phyloP scores from a whole-genome alignment of 2,888 invertebrate genomes.

The Ariolimax columbianus region DNA sequence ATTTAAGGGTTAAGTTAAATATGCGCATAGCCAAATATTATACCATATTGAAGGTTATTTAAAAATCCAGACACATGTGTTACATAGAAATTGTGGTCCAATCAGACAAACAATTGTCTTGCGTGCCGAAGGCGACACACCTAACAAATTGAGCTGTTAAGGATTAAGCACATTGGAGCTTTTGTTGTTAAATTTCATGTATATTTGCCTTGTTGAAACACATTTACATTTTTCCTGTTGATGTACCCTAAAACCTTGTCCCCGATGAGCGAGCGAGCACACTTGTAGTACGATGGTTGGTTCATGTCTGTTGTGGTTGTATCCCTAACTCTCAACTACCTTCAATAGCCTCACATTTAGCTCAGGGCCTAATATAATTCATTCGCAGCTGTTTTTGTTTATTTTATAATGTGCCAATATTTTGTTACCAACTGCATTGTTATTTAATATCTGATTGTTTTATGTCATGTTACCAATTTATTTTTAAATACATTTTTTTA shows the following conservation, averaged over 20 bases:
- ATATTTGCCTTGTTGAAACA: neutral
- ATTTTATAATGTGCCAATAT: neutral
- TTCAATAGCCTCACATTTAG: neutral
- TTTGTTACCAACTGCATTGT: neutral
- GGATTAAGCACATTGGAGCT: neutral
- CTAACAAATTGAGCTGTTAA: no score
- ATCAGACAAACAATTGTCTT: no score
- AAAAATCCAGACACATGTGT: no score
- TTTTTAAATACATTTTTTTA: no score
- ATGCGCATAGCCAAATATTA: no score
- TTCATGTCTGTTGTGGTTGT: neutral
- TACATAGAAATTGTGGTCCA: no score
- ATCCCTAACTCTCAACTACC: neutral
- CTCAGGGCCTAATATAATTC: conserved; percentile 15
- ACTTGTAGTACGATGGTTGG: neutral
- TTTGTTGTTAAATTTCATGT: neutral
- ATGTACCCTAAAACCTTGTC: neutral
- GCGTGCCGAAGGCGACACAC: no score
- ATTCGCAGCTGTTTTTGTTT: neutral
- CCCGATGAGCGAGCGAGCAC: neutral
- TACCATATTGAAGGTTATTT: no score
- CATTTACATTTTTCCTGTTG: neutral
- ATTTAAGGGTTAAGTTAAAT: no score
- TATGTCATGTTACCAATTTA: neutral
- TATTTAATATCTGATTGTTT: neutral